Percentiles rank a stretch among this genome's conserved stretches.
Conservation (phyloP, 2,797 vertebrate species). For the Peromyscus eremicus region DNA sequence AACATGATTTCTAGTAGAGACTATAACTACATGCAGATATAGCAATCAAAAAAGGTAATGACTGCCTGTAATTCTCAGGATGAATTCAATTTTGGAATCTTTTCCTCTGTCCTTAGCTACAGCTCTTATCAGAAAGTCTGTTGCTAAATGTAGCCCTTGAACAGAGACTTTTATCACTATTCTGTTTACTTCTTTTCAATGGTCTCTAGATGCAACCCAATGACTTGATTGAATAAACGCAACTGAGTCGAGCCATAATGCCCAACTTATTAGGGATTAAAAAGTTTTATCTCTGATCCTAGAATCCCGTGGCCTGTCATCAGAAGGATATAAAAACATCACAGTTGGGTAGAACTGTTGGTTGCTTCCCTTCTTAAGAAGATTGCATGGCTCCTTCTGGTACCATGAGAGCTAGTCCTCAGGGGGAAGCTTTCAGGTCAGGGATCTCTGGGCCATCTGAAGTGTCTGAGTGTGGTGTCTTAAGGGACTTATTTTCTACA, state of each 20-base stretch:
- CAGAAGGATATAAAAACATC: neutral
- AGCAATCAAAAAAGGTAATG: neutral
- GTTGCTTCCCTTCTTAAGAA: neutral
- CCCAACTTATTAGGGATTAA: neutral
- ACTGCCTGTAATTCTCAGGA: neutral
- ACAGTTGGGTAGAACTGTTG: neutral
- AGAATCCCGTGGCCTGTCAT: neutral
- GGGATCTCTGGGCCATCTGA: neutral
- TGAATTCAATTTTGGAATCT: neutral
- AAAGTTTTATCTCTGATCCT: neutral
- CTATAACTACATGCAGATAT: neutral
- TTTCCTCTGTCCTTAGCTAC: neutral
- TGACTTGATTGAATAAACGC: neutral
- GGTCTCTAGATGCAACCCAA: neutral
- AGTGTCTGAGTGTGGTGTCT: neutral
- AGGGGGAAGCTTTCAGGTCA: neutral
- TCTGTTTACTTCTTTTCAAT: neutral
- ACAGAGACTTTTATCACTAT: rapidly evolving
- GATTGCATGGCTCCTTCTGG: no score
- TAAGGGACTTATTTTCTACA: neutral
- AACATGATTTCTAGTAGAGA: neutral
- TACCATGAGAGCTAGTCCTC: neutral
- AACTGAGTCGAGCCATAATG: no score
- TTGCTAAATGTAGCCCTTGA: neutral
- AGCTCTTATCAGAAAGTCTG: neutral